phyloP scores from a whole-genome alignment of 2,888 invertebrate genomes.

The Sabatieria punctata region DNA sequence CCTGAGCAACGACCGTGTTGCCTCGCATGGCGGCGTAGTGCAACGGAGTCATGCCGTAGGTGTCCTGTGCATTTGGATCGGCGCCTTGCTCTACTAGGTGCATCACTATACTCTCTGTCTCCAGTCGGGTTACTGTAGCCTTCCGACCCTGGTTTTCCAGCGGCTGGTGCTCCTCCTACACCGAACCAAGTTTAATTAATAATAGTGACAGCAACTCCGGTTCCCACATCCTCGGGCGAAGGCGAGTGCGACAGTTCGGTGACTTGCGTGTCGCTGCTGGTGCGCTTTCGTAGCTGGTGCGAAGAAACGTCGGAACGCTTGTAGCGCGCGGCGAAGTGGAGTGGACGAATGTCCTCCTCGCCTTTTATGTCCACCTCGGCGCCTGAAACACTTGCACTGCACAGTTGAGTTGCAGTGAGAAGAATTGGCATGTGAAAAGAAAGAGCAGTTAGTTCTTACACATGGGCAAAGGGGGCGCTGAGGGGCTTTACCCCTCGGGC shows the following conservation, averaged over 20 bases:
- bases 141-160: no score
- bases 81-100: constrained; percentile 41
- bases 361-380: constrained; percentile 32
- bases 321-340: constrained; percentile 37
- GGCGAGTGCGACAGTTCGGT: not conserved
- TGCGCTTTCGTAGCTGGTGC: not conserved
- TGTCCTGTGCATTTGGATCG: constrained; percentile 48
- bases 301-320: constrained; percentile 12
- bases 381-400: not conserved
- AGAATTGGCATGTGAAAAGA: not conserved
- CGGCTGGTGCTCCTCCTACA: no score
- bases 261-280: not conserved
- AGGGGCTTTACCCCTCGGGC: no score
- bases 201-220: no score
- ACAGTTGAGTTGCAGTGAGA: not conserved
- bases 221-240: no score
- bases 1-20: constrained; percentile 50
- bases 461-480: no score
- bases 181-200: no score
- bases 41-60: constrained; percentile 47
- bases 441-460: no score
- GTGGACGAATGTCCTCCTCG: constrained; percentile 34
- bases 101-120: constrained; percentile 33
- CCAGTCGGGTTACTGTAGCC: no score
- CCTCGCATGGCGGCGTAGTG: constrained; percentile 63